phyloP scores from a whole-genome alignment of 1,140 invertebrate genomes.

The Babylonia areolata region DNA sequence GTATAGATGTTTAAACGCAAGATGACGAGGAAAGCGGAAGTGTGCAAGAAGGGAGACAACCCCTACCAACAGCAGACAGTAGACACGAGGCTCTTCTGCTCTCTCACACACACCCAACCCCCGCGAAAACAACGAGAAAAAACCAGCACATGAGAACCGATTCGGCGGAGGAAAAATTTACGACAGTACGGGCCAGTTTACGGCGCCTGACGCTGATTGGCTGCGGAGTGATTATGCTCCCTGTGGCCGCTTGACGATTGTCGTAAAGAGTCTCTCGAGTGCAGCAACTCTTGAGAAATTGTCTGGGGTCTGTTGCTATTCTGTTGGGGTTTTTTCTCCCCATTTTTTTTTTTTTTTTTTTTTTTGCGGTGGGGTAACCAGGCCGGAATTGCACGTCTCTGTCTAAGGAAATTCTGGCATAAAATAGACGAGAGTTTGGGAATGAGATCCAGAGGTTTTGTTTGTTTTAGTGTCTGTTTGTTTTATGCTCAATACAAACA shows the following conservation, averaged over 20 bases:
- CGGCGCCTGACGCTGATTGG: slow-evolving; percentile 8
- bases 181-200: background rate
- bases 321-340: background rate
- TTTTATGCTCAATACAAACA: background rate
- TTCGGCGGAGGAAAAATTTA: background rate
- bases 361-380: background rate
- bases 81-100: too few relatives aligned
- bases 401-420: background rate
- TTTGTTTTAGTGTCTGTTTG: background rate
- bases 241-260: slow-evolving; percentile 4
- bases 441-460: background rate
- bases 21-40: too few relatives aligned
- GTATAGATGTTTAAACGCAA: too few relatives aligned
- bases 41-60: too few relatives aligned
- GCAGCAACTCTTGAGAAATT: background rate
- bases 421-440: background rate
- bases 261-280: slow-evolving; percentile 7
- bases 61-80: too few relatives aligned
- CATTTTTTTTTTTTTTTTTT: too few relatives aligned
- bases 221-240: slow-evolving; percentile 9
- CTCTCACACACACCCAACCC: too few relatives aligned
- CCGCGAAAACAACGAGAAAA: too few relatives aligned
- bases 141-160: too few relatives aligned
- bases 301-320: too few relatives aligned
- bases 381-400: background rate